Conservation (phyloP, 1,140 invertebrate genomes). For the Telenomus remus region DNA sequence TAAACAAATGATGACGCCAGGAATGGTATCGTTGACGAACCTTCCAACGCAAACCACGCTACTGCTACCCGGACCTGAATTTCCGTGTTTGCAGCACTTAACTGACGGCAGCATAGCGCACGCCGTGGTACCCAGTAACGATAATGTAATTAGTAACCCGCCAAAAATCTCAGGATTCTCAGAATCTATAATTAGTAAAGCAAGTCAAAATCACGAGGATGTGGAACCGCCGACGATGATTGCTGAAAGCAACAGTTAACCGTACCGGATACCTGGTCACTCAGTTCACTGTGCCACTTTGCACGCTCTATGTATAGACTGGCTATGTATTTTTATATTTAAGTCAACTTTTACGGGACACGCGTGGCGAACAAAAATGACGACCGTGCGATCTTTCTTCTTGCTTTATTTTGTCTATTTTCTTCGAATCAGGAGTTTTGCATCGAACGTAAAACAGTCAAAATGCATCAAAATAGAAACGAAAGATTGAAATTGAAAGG, state of each 20-base stretch:
- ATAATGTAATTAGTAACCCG: conserved; percentile 70
- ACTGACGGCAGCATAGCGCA: conserved; percentile 64
- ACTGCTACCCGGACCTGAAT: conserved; percentile 68
- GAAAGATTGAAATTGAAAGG: too few species aligned
- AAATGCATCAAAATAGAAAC: background rate
- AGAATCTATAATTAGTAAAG: conserved; percentile 65
- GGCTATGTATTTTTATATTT: conserved; percentile 77
- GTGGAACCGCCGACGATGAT: conserved; percentile 65
- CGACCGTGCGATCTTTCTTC: conserved; percentile 27
- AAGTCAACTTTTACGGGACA: conserved; percentile 66
- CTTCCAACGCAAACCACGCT: conserved; percentile 72
- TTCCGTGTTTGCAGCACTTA: conserved; percentile 68
- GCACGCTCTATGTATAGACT: conserved; percentile 76
- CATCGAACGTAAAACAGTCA: conserved; percentile 5
- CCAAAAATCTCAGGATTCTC: conserved; percentile 71
- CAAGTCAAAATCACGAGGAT: conserved; percentile 67
- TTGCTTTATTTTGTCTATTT: conserved; percentile 43
- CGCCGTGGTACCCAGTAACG: conserved; percentile 65
- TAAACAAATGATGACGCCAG: conserved; percentile 70
- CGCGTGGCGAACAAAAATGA: conserved; percentile 29
- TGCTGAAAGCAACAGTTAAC: conserved; percentile 73
- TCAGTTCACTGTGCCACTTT: conserved; percentile 74
- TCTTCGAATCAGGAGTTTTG: conserved; percentile 38
- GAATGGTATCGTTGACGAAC: conserved; percentile 72
- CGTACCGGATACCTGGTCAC: conserved; percentile 69